Evolutionary conservation across 2,888 invertebrate species (phyloP), one percentile per base, ranked within the genome.

Genomic region (Cotesia congregata): DNA sequence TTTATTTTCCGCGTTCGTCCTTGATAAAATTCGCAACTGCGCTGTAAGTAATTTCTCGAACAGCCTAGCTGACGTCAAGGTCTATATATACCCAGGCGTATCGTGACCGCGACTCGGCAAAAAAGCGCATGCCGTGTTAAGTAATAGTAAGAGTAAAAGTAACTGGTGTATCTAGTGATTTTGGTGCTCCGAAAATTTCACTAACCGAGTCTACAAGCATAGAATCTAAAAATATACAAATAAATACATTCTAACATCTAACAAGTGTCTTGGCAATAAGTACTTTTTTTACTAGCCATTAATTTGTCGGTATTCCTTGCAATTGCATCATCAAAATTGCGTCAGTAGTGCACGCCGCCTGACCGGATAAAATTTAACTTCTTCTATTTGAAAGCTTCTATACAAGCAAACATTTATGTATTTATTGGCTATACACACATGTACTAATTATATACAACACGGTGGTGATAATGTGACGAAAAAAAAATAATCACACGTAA

Each of bases 191-290:
- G 1, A 12, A 50, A 50, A 12, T 50, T 50, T 50, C 2, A 50
- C 3, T 12, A 7, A 50, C 12, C 12, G 0, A 50, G 6, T 4
- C 9, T 7, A 50, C 50, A 9, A 12, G 7, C 50, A 50, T 9
- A 50, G 50, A 9, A 50, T 12, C 50, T 50, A 7, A 9, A 50
- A 9, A 50, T 7, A 30, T 6, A 50, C 6, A 50, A 9, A 50
- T 9, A 1, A 9, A 50, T 50, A 50, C 6, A 50, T 50, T 7
- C 12, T 3, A 3, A 50, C 7, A 15, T 39, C 39, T 67, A 67
- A 60, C 74, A 74, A 67, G 67, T 74, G 74, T 74, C 74, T 62
- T 61, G 62, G 9, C 69, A 70, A 70, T 17, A 65, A 41, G 30
- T 72, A 72, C 60, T 41, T 59, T 59, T 6, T 72, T 40, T 72